Evolutionary conservation across 1,140 invertebrate species (phyloP).

Genomic region (Neodiprion pinetum): DNA sequence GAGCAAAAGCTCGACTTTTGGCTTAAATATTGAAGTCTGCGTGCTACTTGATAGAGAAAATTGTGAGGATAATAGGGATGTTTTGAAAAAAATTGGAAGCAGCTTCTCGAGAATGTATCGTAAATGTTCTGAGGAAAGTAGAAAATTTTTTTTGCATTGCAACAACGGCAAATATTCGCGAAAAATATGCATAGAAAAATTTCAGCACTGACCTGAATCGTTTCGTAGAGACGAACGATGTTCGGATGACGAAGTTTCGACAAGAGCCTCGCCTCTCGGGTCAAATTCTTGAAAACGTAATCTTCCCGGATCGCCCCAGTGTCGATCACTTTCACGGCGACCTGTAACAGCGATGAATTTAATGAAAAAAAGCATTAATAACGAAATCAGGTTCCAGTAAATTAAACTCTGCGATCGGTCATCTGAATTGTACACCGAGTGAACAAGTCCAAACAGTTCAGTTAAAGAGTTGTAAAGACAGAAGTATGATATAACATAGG

Average conservation of each 20-base stretch:
- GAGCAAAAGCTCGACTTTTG: too few relatives aligned
- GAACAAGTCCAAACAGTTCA: too few relatives aligned
- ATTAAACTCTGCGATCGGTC: too few relatives aligned
- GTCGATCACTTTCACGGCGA: conserved; percentile 77
- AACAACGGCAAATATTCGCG: too few relatives aligned
- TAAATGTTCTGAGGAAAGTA: neutral
- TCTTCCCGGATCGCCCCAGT: conserved; percentile 70
- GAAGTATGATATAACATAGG: too few relatives aligned
- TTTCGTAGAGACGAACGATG: conserved; percentile 73
- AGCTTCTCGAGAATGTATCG: conserved; percentile 10
- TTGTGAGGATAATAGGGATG: too few relatives aligned
- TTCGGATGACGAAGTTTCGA: conserved; percentile 71
- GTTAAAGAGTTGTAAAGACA: too few relatives aligned
- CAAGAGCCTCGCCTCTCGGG: conserved; percentile 72
- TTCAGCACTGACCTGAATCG: conserved; percentile 67
- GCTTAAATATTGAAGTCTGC: too few relatives aligned
- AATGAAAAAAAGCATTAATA: neutral
- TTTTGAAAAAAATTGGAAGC: neutral
- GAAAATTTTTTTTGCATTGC: neutral
- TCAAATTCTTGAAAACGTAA: conserved; percentile 71
- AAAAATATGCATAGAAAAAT: too few relatives aligned
- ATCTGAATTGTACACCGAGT: too few relatives aligned
- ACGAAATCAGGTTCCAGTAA: too few relatives aligned
- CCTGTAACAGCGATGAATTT: conserved; percentile 57
- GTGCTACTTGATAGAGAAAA: too few relatives aligned